Base-by-base conservation (phyloP, 2,797 vertebrate genomes). In the Agapornis canus region DNA sequence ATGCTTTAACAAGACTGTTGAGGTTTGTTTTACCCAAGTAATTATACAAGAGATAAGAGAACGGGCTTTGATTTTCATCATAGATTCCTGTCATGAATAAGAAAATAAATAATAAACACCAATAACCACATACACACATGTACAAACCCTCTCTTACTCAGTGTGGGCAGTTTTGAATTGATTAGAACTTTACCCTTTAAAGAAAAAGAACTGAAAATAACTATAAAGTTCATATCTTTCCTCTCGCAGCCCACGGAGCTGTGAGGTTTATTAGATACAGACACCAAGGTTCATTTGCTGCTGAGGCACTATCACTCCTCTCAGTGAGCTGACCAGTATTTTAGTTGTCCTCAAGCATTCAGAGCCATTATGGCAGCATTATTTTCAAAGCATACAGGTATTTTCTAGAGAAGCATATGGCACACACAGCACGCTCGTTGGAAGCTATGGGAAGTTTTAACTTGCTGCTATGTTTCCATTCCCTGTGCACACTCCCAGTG, bases 101-200 rank as follows among this genome's bases (percentile, higher is more conserved):
- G 47, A 68, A 87, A 85, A 92, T 45, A 70, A 78, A 73, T 40
- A 77, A 70, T 27, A n/a, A 77, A 70, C 11, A 35, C 35, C 29
- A 56, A 43, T 59, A 75, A 51, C 9, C 19, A 68, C 4, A 11
- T 45, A n/a, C 11, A 43, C 9, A 43, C 23, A 6, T 16, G 4
- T 22, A 42, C 1, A 2, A 57, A 57, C 35, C 59, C 37, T 16
- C 11, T 6, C 35, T 76, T 68, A 68, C 22, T n/a, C 60, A 47
- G 15, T 43, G 37, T 2, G 3, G 22, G 42, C 13, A 61, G 32
- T 71, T 91, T 26, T 45, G 42, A 61, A 37, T 87, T 82, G 65
- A 26, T 52, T 10, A 25, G 16, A 81, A 32, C 20, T 68, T 83
- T 39, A 66, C 2, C 20, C 20, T 23, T 87, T 51, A 56, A 78